These are phyloP conservation scores for Polypedilum vanderplanki DNA, from an alignment of 1,140 invertebrate species.

Conservation along the genomic window DNA sequence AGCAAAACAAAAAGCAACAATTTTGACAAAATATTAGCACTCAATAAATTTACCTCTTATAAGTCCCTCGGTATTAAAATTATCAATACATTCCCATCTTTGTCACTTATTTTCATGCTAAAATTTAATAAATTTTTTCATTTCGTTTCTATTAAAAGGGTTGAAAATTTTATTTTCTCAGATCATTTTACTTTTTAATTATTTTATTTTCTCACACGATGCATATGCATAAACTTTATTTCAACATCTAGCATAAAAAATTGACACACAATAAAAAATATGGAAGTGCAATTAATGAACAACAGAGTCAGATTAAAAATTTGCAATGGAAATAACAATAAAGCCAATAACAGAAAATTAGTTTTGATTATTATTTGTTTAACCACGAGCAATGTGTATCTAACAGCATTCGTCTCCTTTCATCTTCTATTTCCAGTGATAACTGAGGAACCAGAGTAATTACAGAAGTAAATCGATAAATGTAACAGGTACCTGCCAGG, in stretches of 20 bases:
- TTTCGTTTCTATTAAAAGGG: no score
- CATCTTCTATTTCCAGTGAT: conserved; percentile 47
- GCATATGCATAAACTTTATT: no score
- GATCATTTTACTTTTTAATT: conserved; percentile 20
- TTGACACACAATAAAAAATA: background rate
- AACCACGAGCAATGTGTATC: background rate
- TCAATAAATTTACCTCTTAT: no score
- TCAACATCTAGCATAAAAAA: background rate
- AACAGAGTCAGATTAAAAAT: background rate
- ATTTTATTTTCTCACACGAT: background rate
- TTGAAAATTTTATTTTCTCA: background rate
- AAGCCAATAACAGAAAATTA: background rate
- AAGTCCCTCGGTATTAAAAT: no score
- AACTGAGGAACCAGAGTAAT: conserved; percentile 60
- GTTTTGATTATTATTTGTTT: background rate
- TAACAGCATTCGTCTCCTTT: background rate
- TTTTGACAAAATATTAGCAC: no score
- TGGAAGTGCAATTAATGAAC: conserved; percentile 21
- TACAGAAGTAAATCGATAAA: conserved; percentile 61
- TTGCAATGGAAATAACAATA: background rate
- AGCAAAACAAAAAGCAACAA: no score
- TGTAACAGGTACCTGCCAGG: conserved; percentile 63
- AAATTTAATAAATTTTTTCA: no score
- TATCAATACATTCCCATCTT: no score
- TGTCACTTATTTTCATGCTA: no score